phyloP scores from a whole-genome alignment of 2,797 vertebrate species.

The Enteromius treurensis region DNA sequence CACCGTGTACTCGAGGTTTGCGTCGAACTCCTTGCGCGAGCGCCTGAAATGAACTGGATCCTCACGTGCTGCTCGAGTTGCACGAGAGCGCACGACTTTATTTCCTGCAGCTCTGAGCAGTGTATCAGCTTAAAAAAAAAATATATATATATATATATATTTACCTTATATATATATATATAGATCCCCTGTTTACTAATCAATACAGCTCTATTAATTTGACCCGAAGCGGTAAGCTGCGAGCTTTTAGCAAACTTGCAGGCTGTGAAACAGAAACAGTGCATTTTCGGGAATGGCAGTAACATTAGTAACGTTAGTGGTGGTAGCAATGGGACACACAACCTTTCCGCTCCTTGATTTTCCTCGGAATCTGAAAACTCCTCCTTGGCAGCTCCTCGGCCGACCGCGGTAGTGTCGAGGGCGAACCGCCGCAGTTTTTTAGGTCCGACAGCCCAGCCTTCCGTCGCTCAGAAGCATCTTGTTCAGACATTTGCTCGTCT shows the following conservation, averaged over 20 bases:
- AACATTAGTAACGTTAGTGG: background rate
- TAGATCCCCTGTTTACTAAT: background rate
- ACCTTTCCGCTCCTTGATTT: constrained; percentile 82
- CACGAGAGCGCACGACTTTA: background rate
- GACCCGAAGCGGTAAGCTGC: background rate
- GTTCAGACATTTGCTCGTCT: constrained; percentile 79
- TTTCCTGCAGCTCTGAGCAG: background rate
- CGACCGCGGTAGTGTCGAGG: constrained; percentile 68
- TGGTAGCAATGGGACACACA: constrained; percentile 64
- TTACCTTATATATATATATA: background rate
- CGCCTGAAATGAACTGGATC: background rate
- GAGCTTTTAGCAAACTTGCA: constrained; percentile 26
- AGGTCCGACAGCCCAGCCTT: constrained; percentile 69
- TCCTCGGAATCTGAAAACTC: constrained; percentile 82
- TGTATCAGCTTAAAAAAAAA: background rate
- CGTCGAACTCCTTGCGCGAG: background rate
- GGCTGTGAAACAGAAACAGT: constrained; percentile 33
- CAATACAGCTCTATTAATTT: background rate
- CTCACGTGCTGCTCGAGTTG: background rate
- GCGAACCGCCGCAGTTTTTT: constrained; percentile 71
- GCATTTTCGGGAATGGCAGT: constrained; percentile 17
- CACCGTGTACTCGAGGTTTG: background rate
- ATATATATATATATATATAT: background rate
- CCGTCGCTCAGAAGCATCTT: constrained; percentile 78
- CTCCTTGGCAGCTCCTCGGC: constrained; percentile 76